Evolutionary conservation across 2,113 vertebrate species (phyloP).

Genomic region (Heterocephalus glaber): DNA sequence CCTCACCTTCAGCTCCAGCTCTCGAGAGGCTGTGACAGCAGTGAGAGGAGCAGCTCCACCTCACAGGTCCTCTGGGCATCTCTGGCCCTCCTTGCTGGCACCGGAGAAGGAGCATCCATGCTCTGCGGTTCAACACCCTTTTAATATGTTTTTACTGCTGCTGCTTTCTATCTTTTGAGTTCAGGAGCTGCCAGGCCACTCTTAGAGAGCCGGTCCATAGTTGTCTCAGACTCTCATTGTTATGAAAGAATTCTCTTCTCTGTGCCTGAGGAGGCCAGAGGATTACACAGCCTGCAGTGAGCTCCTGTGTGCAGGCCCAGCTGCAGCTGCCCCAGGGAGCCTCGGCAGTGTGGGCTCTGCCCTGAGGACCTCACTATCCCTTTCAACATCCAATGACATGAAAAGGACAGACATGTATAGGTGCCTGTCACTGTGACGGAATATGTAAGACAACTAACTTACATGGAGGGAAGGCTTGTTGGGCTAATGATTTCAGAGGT

Average conservation of each 20-base stretch:
- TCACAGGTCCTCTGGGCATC: accelerated
- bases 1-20: too few species aligned
- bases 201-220: accelerated
- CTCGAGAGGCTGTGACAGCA: accelerated
- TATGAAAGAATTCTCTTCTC: background rate
- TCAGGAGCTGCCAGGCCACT: accelerated
- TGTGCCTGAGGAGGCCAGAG: accelerated
- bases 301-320: background rate
- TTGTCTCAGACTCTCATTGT: accelerated
- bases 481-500: background rate
- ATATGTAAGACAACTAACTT: accelerated
- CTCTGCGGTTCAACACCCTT: accelerated
- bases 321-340: background rate
- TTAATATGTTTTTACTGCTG: accelerated
- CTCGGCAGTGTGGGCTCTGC: background rate
- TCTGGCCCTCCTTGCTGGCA: too few species aligned
- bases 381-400: too few species aligned
- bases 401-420: accelerated
- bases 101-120: accelerated
- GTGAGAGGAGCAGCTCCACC: too few species aligned
- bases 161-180: accelerated
- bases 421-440: too few species aligned
- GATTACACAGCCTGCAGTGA: accelerated
- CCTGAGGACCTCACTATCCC: too few species aligned
- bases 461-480: too few species aligned